phyloP scores from a whole-genome alignment of 2,113 vertebrate species.

The Hippoglossus stenolepis region DNA sequence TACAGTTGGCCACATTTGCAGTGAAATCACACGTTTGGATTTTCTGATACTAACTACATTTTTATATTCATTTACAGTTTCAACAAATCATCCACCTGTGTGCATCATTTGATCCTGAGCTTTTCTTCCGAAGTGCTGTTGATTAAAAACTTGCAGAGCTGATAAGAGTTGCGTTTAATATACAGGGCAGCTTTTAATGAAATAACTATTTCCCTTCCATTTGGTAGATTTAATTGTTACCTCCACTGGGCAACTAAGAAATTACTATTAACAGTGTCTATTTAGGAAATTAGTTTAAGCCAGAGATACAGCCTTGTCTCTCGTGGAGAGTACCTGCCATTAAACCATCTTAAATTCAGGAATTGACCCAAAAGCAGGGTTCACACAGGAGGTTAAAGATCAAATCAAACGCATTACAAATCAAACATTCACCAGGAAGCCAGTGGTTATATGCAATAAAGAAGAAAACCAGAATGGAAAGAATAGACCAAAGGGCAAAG shows the following conservation, averaged over 20 bases:
- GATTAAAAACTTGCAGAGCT: neutral
- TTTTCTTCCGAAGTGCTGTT: neutral
- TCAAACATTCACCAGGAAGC: too few relatives aligned
- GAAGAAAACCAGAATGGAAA: too few relatives aligned
- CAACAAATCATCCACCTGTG: neutral
- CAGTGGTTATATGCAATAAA: too few relatives aligned
- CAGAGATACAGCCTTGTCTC: constrained; percentile 15
- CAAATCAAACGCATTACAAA: neutral
- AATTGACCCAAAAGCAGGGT: neutral
- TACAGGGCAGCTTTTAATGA: neutral
- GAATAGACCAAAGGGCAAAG: too few relatives aligned
- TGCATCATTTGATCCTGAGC: neutral
- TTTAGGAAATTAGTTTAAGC: constrained; percentile 60
- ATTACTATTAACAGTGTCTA: neutral
- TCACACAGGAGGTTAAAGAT: neutral
- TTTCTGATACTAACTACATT: too few relatives aligned
- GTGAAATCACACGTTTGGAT: constrained; percentile 13
- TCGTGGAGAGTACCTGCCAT: too few relatives aligned
- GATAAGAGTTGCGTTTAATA: constrained; percentile 15
- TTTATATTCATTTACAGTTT: too few relatives aligned
- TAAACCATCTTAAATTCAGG: neutral
- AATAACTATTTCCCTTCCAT: too few relatives aligned
- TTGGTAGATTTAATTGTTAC: too few relatives aligned
- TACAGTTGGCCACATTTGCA: constrained; percentile 24
- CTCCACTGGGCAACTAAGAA: too few relatives aligned